Conservation (phyloP, 1,140 invertebrate species). For the Orius insidiosus region DNA sequence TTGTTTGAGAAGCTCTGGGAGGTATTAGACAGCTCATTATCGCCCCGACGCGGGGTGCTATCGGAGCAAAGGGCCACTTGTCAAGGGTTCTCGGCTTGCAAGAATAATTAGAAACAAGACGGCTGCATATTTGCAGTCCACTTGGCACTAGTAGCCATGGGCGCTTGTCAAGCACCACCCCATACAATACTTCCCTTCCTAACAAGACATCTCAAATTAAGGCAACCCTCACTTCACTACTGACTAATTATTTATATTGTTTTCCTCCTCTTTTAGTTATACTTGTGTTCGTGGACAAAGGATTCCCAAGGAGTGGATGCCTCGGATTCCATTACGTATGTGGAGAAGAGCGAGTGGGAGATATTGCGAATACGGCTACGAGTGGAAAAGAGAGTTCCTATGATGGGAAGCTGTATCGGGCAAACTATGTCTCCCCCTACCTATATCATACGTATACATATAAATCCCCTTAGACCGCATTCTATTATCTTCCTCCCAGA, state of each 20-base stretch:
- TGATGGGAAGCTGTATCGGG: no score
- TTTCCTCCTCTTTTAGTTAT: neutral
- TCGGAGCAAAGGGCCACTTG: slow-evolving; percentile 7
- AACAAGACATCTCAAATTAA: slow-evolving; percentile 11
- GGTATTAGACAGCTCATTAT: slow-evolving; percentile 12
- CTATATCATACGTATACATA: no score
- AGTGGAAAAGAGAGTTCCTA: no score
- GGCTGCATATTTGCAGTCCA: slow-evolving; percentile 11
- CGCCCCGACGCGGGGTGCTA: slow-evolving; percentile 1
- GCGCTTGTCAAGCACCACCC: neutral
- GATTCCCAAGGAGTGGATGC: no score
- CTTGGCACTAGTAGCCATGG: neutral
- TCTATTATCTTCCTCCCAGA: no score
- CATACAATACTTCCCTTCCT: neutral
- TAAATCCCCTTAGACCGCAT: no score
- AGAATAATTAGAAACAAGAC: slow-evolving; percentile 7
- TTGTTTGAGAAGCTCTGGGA: neutral
- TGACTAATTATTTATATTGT: slow-evolving; percentile 13
- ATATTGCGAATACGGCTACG: no score
- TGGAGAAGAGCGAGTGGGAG: no score
- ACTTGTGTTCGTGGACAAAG: no score
- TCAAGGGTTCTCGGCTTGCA: neutral
- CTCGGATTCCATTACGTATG: no score
- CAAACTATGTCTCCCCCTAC: no score
- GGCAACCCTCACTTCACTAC: neutral